Evolutionary conservation across 2,888 invertebrate genomes (phyloP).

Genomic region (Tiliacea citrago): DNA sequence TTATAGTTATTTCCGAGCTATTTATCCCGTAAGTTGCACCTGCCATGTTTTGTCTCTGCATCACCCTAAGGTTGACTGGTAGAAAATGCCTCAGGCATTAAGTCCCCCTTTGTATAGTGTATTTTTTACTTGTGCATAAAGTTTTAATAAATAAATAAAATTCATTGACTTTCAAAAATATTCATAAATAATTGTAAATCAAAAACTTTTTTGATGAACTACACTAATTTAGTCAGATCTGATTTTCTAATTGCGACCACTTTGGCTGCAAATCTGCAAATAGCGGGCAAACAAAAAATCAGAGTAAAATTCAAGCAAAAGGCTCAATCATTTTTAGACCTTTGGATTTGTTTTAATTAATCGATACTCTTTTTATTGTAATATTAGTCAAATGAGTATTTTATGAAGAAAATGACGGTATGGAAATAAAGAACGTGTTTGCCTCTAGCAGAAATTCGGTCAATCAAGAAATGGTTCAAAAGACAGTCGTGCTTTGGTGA

Average conservation of each 20-base stretch:
- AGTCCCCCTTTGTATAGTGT: too few relatives aligned
- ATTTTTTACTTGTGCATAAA: too few relatives aligned
- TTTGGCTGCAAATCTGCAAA: background rate
- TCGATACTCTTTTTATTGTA: background rate
- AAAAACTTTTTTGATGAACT: constrained; percentile 18
- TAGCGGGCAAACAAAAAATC: background rate
- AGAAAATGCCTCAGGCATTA: too few relatives aligned
- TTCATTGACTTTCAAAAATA: background rate
- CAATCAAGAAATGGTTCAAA: background rate
- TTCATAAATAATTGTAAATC: background rate
- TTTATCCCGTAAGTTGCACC: too few relatives aligned
- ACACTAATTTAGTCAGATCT: constrained; percentile 16
- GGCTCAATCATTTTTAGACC: background rate
- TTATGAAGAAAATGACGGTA: background rate
- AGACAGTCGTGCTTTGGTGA: background rate
- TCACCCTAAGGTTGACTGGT: too few relatives aligned
- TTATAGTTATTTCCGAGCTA: too few relatives aligned
- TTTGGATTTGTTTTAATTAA: background rate
- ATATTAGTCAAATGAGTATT: background rate
- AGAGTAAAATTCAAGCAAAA: background rate
- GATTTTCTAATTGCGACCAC: background rate
- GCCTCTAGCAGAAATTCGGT: background rate
- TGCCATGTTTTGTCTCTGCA: too few relatives aligned
- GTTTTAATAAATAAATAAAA: too few relatives aligned
- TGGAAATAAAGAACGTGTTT: background rate